Base-by-base conservation (phyloP, 1,140 invertebrate genomes). In the Bombyx mandarina region DNA sequence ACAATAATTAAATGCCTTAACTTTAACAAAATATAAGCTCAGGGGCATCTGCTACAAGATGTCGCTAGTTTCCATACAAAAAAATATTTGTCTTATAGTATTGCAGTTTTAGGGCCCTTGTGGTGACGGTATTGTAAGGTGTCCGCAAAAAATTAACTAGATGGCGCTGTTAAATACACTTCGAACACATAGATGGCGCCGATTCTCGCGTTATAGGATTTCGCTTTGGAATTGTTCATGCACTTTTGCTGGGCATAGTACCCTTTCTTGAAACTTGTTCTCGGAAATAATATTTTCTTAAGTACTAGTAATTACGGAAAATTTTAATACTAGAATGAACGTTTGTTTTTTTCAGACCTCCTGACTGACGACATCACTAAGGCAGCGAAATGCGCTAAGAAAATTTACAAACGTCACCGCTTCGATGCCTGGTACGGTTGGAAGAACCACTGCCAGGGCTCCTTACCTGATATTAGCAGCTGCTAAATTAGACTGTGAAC, bases 381-480 rank as follows among this genome's bases (percentile, higher is more conserved):
- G n/a, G 74, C 77, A 0, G 61, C 68, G 10, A 61, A 51, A 1
- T 88, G 86, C 51, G 81, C 82, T 10, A 81, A 82, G 61, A 76
- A 71, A 50, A 75, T 88, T 12, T 84, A 67, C 63, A 59, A 61
- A 7, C 59, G 73, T 6, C 77, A 84, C 44, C 71, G 73, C 9
- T 86, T 82, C 63, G 51, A 53, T 1, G 85, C 79, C 8, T 88
- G 85, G 83, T 73, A 80, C 58, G 18, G 73, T 75, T 1, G 60
- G 85, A 63, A 57, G n/a, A 76, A 70, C 56, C 75, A 81, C 42
- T 88, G 83, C 64, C 61, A 75, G 45, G 70, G 70, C 10, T 43
- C 65, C 0, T 62, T 76, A 7, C 75, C 75, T 26, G 66, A 75
- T 45, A 70, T 75, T 48, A 69, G 65, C 53, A 57, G 54, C 45